Percentiles rank a stretch among this genome's conserved stretches.
Evolutionary conservation across 2,888 invertebrate genomes (phyloP).

Genomic region (Lepeophtheirus nordmannii): DNA sequence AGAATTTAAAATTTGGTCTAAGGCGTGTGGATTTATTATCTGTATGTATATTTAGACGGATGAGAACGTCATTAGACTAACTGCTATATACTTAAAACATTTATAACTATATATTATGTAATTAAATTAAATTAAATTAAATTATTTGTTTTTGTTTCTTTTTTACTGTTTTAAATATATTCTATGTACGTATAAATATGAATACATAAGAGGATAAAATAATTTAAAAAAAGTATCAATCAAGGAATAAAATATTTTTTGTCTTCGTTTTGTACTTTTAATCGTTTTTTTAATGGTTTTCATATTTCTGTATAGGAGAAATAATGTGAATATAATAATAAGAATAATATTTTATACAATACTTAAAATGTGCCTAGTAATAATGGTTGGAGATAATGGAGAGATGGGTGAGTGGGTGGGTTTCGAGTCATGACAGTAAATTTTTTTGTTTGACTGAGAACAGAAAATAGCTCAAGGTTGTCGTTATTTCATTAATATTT

Average conservation of each 20-base stretch:
- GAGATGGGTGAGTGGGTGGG: background rate
- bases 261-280: background rate
- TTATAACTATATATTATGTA: too few relatives aligned
- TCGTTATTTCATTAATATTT: too few relatives aligned
- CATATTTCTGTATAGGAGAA: background rate
- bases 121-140: too few relatives aligned
- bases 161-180: background rate
- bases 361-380: background rate
- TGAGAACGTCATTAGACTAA: background rate
- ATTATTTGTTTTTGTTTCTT: too few relatives aligned
- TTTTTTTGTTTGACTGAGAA: background rate
- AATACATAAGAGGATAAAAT: background rate
- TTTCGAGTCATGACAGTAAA: background rate
- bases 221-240: background rate
- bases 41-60: background rate
- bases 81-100: too few relatives aligned
- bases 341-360: background rate
- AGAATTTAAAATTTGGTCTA: background rate
- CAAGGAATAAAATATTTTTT: conserved; percentile 2
- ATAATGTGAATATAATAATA: background rate
- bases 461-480: too few relatives aligned
- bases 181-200: background rate
- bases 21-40: background rate
- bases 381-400: background rate
- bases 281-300: conserved; percentile 5